Percentiles rank a stretch among this genome's conserved stretches.
Conservation (phyloP, 2,113 vertebrate genomes). For the Saccopteryx bilineata region DNA sequence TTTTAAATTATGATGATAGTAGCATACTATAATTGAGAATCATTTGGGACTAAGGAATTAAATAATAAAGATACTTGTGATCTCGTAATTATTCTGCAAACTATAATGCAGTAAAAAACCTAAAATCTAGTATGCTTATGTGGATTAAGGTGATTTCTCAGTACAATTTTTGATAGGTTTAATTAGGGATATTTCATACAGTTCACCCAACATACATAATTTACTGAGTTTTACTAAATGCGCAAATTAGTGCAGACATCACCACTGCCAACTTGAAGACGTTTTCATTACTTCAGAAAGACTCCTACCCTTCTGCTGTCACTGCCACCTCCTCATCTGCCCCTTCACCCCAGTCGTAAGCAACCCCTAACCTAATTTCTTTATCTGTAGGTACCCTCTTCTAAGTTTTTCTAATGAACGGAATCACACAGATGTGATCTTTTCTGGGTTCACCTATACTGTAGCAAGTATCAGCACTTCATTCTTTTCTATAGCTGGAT, state of each 20-base stretch:
- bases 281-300: not conserved
- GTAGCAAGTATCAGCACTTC: not conserved
- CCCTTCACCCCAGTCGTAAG: not conserved
- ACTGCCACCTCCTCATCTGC: not conserved
- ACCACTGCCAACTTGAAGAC: not conserved
- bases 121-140: not conserved
- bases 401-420: not conserved
- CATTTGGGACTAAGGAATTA: constrained; percentile 32
- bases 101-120: not conserved
- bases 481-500: not conserved
- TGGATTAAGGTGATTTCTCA: not conserved
- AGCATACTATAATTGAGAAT: not conserved
- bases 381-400: not conserved
- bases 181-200: not conserved
- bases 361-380: not conserved
- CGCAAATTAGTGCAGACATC: not conserved
- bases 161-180: not conserved
- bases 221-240: not conserved
- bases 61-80: not conserved
- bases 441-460: not conserved
- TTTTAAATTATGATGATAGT: constrained; percentile 10
- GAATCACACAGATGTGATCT: not conserved
- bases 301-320: not conserved
- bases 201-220: not conserved
- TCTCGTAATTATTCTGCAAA: not conserved